Evolutionary conservation across 2,113 vertebrate genomes (phyloP).

Genomic region (Procavia capensis): DNA sequence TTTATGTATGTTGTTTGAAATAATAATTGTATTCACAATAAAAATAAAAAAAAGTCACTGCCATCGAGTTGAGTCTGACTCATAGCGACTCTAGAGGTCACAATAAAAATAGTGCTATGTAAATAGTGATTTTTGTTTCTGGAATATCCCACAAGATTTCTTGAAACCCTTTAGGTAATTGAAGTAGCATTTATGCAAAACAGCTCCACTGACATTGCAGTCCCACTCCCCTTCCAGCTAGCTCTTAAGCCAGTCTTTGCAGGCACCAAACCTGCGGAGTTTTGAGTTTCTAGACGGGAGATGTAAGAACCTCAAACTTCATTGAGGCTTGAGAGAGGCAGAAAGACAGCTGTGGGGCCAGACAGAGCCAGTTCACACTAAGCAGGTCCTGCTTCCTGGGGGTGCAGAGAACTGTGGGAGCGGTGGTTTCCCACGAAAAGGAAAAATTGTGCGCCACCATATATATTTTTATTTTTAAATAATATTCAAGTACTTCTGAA

Average conservation of each 20-base stretch:
- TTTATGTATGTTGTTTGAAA: neutral
- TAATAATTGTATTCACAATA: conserved; percentile 24
- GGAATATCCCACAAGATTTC: conserved; percentile 8
- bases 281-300: neutral
- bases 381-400: no score
- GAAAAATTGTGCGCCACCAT: neutral
- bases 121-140: conserved; percentile 38
- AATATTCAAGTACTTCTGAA: neutral
- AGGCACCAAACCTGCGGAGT: neutral
- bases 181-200: conserved; percentile 5
- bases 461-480: neutral
- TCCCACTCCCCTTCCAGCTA: neutral
- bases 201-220: neutral
- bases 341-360: fast-evolving
- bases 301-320: neutral
- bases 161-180: neutral
- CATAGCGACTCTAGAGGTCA: no score
- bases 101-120: conserved; percentile 17
- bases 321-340: neutral
- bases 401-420: neutral
- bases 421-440: neutral
- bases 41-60: conserved; percentile 49
- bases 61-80: no score
- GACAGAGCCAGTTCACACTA: neutral
- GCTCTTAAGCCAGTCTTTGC: neutral